Conservation (phyloP, 2,113 vertebrate genomes). For the Crotalus helleri region DNA sequence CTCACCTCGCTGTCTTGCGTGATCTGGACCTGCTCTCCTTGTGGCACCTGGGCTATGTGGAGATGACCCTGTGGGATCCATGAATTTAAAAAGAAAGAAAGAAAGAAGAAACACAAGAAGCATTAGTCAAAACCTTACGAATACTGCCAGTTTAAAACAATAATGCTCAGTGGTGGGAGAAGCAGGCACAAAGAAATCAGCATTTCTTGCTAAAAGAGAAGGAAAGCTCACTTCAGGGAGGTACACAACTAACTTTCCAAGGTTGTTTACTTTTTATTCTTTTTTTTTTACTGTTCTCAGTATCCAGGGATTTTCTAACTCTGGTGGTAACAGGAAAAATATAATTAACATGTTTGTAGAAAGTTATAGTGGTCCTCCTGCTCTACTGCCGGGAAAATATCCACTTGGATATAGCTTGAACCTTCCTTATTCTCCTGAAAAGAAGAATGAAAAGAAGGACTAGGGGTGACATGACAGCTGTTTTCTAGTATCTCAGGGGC, state of each 20-base stretch:
- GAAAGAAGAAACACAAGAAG: conserved; percentile 61
- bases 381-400: neutral
- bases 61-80: conserved; percentile 95
- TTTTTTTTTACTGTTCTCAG: neutral
- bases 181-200: neutral
- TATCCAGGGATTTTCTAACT: neutral
- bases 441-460: neutral
- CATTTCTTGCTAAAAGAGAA: neutral
- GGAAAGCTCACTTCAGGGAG: neutral
- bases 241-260: neutral
- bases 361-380: neutral
- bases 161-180: neutral
- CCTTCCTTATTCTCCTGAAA: neutral
- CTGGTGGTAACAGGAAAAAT: neutral
- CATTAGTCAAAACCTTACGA: conserved; percentile 60
- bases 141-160: conserved; percentile 4
- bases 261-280: neutral
- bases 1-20: conserved; percentile 97
- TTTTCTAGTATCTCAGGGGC: neutral
- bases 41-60: conserved; percentile 97
- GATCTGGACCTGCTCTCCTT: conserved; percentile 98
- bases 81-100: conserved; percentile 52
- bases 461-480: neutral
- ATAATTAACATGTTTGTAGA: neutral
- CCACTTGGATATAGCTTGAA: neutral